Evolutionary conservation across 2,797 vertebrate species (phyloP), one percentile per base, ranked within the genome.

Genomic region (Buceros bicornis): DNA sequence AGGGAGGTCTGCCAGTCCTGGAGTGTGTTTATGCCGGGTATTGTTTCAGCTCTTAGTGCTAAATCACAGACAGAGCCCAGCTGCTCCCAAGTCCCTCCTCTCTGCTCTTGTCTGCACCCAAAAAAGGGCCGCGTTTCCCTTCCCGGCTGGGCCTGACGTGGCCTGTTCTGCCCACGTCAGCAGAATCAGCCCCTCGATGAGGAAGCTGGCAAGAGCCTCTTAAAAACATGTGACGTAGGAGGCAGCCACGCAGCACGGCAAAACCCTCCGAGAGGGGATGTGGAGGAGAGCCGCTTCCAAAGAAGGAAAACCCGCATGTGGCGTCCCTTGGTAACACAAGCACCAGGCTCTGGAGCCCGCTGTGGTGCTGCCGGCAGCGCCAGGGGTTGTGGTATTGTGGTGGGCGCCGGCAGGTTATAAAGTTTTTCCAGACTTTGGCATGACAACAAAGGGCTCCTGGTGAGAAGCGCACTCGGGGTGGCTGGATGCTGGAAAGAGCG

Each of bases 61-160:
- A 13, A 83, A 81, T 84, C 56, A 11, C 22, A 31, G 54, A 50
- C 66, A 64, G 73, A 87, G 56, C 92, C 51, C 95, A 82, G 87
- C 91, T 26, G 89, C 37, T 40, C 37, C 37, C 37, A 40, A 40
- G 37, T 40, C 37, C 37, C 37, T 40, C 37, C 37, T 45, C 45
- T 81, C 22, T 28, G 58, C 81, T 53, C 13, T 11, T 13, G 60
- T 40, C 60, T 13, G 47, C 28, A 74, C 85, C 98, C 97, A 97
- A 94, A 98, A 96, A 97, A 97, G 98, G 98, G 45, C 43, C 8
- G 87, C 7, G 25, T 78, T 98, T 98, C 97, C 98, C 66, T 66
- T 60, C 22, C 28, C 20, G 13, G 29, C 7, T 8, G 14, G 5
- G 48, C 26, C 76, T 97, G 97, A 97, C 96, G 97, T 54, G 96